phyloP scores from a whole-genome alignment of 1,140 invertebrate genomes.

The Trichogramma pretiosum region DNA sequence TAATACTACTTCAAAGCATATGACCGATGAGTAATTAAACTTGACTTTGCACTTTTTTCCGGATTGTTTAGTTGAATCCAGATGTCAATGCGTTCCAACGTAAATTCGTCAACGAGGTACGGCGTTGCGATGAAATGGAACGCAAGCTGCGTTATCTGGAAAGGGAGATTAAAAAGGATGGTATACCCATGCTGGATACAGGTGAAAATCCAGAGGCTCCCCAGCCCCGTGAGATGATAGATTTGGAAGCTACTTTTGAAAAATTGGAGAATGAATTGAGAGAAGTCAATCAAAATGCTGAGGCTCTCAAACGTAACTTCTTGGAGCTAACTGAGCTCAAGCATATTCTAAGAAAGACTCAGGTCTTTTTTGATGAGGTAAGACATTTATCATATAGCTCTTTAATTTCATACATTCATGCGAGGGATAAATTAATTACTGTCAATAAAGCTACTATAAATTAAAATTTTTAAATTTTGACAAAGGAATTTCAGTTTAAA shows the following conservation, averaged over 20 bases:
- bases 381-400: constrained; percentile 28
- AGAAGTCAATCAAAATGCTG: constrained; percentile 97
- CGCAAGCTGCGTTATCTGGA: constrained; percentile 90
- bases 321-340: constrained; percentile 93
- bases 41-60: constrained; percentile 2
- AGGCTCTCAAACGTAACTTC: constrained; percentile 91
- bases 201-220: constrained; percentile 97
- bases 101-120: constrained; percentile 91
- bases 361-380: constrained; percentile 98
- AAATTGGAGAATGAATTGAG: constrained; percentile 90
- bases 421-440: too few species aligned
- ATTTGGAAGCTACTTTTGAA: constrained; percentile 95
- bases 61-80: constrained; percentile 80
- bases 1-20: too few species aligned
- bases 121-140: constrained; percentile 94
- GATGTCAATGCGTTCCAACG: constrained; percentile 93
- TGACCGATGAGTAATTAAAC: too few species aligned
- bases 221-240: constrained; percentile 97
- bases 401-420: not conserved
- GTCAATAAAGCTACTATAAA: too few species aligned
- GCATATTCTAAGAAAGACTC: constrained; percentile 91
- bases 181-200: constrained; percentile 92
- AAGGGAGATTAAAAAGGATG: constrained; percentile 97
- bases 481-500: too few species aligned
- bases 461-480: too few species aligned